Evolutionary conservation across 2,113 vertebrate species (phyloP).

Genomic region (Dasyprocta punctata): DNA sequence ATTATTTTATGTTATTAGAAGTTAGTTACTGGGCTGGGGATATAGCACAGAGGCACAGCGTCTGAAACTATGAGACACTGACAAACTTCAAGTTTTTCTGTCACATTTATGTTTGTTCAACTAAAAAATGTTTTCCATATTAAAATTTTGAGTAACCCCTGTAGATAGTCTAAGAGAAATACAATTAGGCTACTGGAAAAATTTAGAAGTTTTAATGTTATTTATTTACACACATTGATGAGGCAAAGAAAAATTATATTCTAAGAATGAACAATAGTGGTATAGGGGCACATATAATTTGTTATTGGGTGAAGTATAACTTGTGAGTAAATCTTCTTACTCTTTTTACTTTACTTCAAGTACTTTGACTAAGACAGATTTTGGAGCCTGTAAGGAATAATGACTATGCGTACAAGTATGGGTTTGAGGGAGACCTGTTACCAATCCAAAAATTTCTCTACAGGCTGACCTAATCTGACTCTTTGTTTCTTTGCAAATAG

Average conservation of each 20-base stretch:
- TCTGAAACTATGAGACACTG: neutral
- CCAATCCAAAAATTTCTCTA: neutral
- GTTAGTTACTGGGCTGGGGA: too few relatives aligned
- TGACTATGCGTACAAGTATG: neutral
- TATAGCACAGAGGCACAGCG: too few relatives aligned
- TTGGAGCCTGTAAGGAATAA: neutral
- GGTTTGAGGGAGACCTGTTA: neutral
- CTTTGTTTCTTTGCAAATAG: neutral
- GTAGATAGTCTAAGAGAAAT: neutral
- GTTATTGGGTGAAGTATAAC: neutral
- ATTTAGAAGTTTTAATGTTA: neutral
- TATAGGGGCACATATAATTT: neutral
- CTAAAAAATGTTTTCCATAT: neutral
- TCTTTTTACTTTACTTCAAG: neutral
- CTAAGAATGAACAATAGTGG: neutral
- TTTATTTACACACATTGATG: neutral
- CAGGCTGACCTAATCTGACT: neutral
- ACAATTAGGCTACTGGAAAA: neutral
- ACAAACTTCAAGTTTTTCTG: neutral
- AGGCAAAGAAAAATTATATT: neutral
- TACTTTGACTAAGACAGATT: neutral
- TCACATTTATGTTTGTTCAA: neutral
- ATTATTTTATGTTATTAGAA: too few relatives aligned
- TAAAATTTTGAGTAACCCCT: neutral
- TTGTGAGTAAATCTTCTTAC: neutral